Evolutionary conservation across 2,888 invertebrate species (phyloP), one percentile per base, ranked within the genome.

Genomic region (Machimus rusticus): DNA sequence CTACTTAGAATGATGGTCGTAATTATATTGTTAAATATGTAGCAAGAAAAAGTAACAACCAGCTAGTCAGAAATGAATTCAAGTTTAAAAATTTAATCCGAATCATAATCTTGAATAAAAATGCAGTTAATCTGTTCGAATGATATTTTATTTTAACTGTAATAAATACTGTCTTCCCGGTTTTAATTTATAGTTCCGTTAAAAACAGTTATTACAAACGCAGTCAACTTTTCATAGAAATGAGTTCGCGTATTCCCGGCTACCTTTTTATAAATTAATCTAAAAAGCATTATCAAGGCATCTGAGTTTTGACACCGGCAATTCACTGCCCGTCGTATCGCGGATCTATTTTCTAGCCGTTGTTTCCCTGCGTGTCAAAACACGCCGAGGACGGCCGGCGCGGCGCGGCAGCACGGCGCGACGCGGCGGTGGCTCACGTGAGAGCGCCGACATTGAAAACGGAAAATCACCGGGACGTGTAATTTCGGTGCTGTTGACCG

Each of bases 401-500:
- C 37, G 37, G 39, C 39, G 9, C 39, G 43, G 43, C 12, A 86
- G 14, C 12, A 86, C 79, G 66, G 66, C 28, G 23, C 8, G 66
- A 28, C 43, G 43, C 14, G 43, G 12, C 66, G 66, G 28, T 19
- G 66, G 66, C 66, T 89, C 82, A 79, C 66, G 66, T 86, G 86
- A 55, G 86, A 87, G 74, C 46, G 31, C 85, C 85, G 85, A 85
- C 87, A 88, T 43, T 87, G 87, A 85, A 85, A 85, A 74, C 85
- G 74, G 51, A 86, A 86, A 86, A 86, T 77, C 76, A 86, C 79
- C 86, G 55, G 89, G 89, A 90, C 90, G 89, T 90, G 89, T 90
- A 90, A 90, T 90, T 89, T 89, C 87, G 88, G 84, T 88, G 88
- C 89, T 89, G 89, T 89, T 89, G 89, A 89, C 89, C 88, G 89